phyloP scores from a whole-genome alignment of 2,888 invertebrate genomes.

The Pristionchus japonicus region DNA sequence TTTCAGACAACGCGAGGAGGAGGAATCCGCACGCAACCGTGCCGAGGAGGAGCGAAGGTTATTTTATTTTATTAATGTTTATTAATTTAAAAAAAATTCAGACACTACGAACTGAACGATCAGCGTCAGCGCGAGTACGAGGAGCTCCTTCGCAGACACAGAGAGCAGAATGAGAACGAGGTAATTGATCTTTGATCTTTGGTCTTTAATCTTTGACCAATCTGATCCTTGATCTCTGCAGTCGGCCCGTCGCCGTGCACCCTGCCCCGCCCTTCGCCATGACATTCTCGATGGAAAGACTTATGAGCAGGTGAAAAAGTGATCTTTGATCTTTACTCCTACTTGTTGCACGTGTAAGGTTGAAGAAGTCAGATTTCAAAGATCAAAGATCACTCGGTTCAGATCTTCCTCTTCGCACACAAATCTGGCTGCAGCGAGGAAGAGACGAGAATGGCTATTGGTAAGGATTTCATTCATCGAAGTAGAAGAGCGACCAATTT shows the following conservation, averaged over 20 bases:
- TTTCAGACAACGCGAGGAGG: background rate
- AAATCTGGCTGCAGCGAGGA: constrained; percentile 30
- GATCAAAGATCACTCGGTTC: background rate
- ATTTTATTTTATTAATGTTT: too few relatives aligned
- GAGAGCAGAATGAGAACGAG: background rate
- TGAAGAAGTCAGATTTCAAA: background rate
- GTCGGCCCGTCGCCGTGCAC: constrained; percentile 8
- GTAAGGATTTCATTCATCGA: background rate
- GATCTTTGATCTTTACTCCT: background rate
- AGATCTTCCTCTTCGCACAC: constrained; percentile 43
- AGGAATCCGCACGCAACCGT: background rate
- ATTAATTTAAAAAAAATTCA: background rate
- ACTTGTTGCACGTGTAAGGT: too few relatives aligned
- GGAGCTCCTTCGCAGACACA: background rate
- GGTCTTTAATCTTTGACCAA: background rate
- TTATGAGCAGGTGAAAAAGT: constrained; percentile 16
- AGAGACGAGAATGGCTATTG: background rate
- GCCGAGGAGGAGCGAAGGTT: constrained; percentile 9
- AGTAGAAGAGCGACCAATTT: background rate
- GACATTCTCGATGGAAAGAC: constrained; percentile 10
- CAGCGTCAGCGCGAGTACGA: constrained; percentile 33
- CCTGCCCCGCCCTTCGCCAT: constrained; percentile 35
- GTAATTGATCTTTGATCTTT: constrained; percentile 26
- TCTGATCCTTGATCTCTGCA: background rate
- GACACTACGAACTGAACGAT: constrained; percentile 20